A percentile compares a stretch with the other conserved stretches of the same genome.
Conservation (phyloP, 2,888 invertebrate genomes). For the Ganaspis brasiliensis region DNA sequence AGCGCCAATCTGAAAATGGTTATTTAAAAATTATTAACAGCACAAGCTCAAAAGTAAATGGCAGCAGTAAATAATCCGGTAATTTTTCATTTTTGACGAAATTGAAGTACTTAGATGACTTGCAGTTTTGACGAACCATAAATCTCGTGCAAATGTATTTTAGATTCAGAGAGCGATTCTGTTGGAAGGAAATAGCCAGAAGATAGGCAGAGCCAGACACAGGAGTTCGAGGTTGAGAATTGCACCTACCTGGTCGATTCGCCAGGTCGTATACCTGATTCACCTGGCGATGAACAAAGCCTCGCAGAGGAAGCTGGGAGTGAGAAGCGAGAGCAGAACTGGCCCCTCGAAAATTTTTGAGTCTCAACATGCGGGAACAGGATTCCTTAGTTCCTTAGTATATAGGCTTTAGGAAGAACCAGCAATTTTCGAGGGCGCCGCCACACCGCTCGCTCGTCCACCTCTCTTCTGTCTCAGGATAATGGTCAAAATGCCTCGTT, state of each 20-base stretch:
- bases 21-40: too few species aligned
- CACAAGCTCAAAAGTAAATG: too few species aligned
- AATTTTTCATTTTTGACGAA: too few species aligned
- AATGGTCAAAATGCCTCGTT: neutral
- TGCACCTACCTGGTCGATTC: slow-evolving; percentile 60
- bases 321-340: slow-evolving; percentile 22
- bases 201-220: slow-evolving; percentile 55
- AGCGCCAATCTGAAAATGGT: neutral
- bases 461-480: slow-evolving; percentile 29
- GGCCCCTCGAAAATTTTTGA: slow-evolving; percentile 6
- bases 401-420: slow-evolving; percentile 23
- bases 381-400: slow-evolving; percentile 13
- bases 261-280: slow-evolving; percentile 65
- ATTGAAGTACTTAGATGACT: neutral
- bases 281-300: slow-evolving; percentile 59
- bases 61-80: too few species aligned
- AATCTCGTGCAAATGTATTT: slow-evolving; percentile 14
- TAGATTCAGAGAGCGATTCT: neutral
- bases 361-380: slow-evolving; percentile 29
- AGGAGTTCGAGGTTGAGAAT: slow-evolving; percentile 58
- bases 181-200: neutral
- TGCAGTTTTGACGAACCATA: slow-evolving; percentile 9
- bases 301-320: slow-evolving; percentile 43
- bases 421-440: slow-evolving; percentile 50
- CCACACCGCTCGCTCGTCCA: neutral